Evolutionary conservation across 2,797 vertebrate species (phyloP).

Genomic region (Echiichthys vipera): DNA sequence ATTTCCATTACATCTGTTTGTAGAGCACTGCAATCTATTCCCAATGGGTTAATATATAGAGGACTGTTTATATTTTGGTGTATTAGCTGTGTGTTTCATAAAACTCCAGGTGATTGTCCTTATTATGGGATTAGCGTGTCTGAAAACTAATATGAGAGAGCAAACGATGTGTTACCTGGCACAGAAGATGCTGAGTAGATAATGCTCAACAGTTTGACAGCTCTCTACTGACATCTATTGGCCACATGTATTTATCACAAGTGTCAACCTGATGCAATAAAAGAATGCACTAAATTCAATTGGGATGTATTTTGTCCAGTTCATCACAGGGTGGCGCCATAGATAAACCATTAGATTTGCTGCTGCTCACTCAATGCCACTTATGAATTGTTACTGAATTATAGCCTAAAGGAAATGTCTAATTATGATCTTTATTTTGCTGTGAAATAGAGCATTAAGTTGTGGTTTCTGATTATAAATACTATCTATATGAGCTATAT

Average conservation of each 20-base stretch:
- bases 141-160: conserved; percentile 25
- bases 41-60: conserved; percentile 17
- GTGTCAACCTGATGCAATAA: background rate
- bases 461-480: background rate
- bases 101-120: conserved; percentile 30
- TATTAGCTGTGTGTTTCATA: conserved; percentile 30
- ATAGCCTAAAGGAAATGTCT: background rate
- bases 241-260: conserved; percentile 25
- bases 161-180: conserved; percentile 8
- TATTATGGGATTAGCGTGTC: conserved; percentile 43
- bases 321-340: conserved; percentile 37
- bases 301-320: background rate
- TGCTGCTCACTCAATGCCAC: background rate
- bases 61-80: conserved; percentile 16
- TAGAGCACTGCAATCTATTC: conserved; percentile 23
- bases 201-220: background rate
- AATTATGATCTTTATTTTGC: conserved; percentile 3
- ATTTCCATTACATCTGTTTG: conserved; percentile 49
- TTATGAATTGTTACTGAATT: background rate
- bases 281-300: background rate
- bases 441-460: conserved; percentile 1
- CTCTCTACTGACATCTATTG: conserved; percentile 75
- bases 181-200: conserved; percentile 1
- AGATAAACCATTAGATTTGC: conserved; percentile 15
- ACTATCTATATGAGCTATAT: background rate